Percentiles rank a stretch among this genome's conserved stretches.
phyloP scores from a whole-genome alignment of 2,113 vertebrate species.

The Phrynosoma platyrhinos region DNA sequence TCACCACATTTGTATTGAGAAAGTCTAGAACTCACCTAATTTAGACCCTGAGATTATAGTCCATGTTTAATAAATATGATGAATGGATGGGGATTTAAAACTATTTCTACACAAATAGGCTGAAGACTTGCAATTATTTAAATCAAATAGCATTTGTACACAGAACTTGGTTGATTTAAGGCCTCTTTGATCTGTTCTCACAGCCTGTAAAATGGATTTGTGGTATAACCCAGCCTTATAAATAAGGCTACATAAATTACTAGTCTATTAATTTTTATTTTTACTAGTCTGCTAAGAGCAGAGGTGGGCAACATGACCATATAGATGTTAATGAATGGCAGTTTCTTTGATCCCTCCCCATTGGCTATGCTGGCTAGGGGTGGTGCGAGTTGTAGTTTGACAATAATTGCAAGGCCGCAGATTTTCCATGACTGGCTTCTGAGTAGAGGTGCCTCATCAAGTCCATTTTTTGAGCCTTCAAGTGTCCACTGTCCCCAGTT shows the following conservation, averaged over 20 bases:
- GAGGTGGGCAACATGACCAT: too few relatives aligned
- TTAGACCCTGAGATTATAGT: slow-evolving; percentile 53
- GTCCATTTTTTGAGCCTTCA: too few relatives aligned
- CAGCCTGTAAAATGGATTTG: background rate
- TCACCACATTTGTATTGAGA: slow-evolving; percentile 67
- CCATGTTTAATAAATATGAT: slow-evolving; percentile 61
- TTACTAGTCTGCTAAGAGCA: background rate
- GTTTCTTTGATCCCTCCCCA: too few relatives aligned
- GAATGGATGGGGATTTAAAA: slow-evolving; percentile 70
- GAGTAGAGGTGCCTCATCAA: too few relatives aligned
- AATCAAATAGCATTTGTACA: slow-evolving; percentile 30
- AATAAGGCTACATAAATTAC: background rate
- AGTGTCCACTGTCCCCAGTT: too few relatives aligned
- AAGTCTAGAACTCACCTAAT: slow-evolving; percentile 69
- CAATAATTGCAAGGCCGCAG: too few relatives aligned
- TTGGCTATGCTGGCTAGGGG: too few relatives aligned
- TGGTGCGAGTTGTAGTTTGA: too few relatives aligned
- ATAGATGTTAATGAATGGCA: too few relatives aligned
- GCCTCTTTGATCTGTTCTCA: background rate
- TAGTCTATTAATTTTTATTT: background rate
- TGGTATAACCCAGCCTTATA: background rate
- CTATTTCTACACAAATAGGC: slow-evolving; percentile 58
- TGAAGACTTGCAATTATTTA: slow-evolving; percentile 68
- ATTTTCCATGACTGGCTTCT: too few relatives aligned
- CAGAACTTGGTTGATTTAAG: background rate